phyloP scores from a whole-genome alignment of 2,888 invertebrate genomes.

The Xestia rhomboidea region DNA sequence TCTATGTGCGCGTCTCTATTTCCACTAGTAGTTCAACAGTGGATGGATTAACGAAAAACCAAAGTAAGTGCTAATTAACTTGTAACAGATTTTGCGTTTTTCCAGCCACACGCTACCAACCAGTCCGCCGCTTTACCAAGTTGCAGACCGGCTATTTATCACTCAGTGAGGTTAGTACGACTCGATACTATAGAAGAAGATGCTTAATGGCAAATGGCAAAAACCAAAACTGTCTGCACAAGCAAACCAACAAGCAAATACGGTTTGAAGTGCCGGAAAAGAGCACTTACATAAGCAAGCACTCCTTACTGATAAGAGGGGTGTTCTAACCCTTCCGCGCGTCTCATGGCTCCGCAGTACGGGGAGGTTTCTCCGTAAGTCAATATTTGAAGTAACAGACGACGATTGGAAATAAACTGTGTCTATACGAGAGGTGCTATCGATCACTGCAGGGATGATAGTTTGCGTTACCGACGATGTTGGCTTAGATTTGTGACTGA shows the following conservation, averaged over 20 bases:
- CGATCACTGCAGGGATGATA: conserved; percentile 67
- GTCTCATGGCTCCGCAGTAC: conserved; percentile 61
- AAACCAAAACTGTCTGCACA: conserved; percentile 18
- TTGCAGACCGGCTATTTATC: not conserved
- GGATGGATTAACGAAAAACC: not conserved
- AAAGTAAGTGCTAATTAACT: not conserved
- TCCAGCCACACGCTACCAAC: not conserved
- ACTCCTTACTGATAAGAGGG: conserved; percentile 46
- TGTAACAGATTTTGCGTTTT: not conserved
- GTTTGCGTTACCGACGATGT: conserved; percentile 45
- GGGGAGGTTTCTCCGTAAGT: conserved; percentile 70
- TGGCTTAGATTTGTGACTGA: conserved; percentile 45
- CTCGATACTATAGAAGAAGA: not conserved
- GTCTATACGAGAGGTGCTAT: conserved; percentile 66
- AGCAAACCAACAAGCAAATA: conserved; percentile 47
- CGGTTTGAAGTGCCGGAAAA: conserved; percentile 55
- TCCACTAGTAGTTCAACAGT: not conserved
- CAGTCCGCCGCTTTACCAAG: not conserved
- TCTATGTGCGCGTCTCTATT: not conserved
- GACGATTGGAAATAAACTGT: conserved; percentile 73
- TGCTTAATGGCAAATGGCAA: not conserved
- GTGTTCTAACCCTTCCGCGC: conserved; percentile 37
- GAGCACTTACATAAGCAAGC: conserved; percentile 60
- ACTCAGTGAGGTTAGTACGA: not conserved
- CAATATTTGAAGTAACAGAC: conserved; percentile 76